Percentiles rank a stretch among this genome's conserved stretches.
These are phyloP conservation scores for Achatina immaculata DNA, from an alignment of 1,140 invertebrate species.

Conservation along the genomic window DNA sequence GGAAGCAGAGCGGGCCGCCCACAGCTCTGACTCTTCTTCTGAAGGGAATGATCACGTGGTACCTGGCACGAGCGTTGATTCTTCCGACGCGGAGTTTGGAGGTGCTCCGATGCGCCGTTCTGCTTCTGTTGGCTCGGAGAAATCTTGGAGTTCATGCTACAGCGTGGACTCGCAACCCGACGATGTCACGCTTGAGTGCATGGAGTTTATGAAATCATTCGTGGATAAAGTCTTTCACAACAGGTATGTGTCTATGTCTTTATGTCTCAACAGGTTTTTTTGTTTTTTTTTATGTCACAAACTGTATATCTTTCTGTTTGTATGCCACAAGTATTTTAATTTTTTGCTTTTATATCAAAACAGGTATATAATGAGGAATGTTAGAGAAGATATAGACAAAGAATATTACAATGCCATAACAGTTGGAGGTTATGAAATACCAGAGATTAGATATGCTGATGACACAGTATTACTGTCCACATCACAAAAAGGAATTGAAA, in stretches of 20 bases:
- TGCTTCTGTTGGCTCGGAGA: constrained; percentile 79
- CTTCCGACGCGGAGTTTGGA: constrained; percentile 73
- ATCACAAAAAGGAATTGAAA: too few species aligned
- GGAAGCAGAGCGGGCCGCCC: constrained; percentile 27
- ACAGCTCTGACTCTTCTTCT: constrained; percentile 36
- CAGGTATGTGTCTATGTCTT: constrained; percentile 47
- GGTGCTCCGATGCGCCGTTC: constrained; percentile 60
- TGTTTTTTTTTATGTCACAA: constrained; percentile 7
- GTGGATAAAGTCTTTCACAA: constrained; percentile 77
- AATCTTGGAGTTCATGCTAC: constrained; percentile 81
- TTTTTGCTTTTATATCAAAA: too few species aligned
- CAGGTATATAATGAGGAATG: too few species aligned
- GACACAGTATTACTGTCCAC: too few species aligned
- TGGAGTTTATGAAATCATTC: constrained; percentile 82
- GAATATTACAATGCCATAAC: too few species aligned
- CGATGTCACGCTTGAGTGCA: constrained; percentile 75
- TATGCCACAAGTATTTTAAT: too few species aligned
- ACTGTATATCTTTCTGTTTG: constrained; percentile 16
- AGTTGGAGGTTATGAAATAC: too few species aligned
- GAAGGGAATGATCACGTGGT: constrained; percentile 24
- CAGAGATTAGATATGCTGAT: too few species aligned
- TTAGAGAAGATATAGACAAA: too few species aligned
- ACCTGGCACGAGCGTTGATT: constrained; percentile 74
- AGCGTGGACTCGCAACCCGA: constrained; percentile 81
- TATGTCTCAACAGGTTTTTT: not conserved